Conservation (phyloP, 2,797 vertebrate species). For the Yasuhikotakia modesta region DNA sequence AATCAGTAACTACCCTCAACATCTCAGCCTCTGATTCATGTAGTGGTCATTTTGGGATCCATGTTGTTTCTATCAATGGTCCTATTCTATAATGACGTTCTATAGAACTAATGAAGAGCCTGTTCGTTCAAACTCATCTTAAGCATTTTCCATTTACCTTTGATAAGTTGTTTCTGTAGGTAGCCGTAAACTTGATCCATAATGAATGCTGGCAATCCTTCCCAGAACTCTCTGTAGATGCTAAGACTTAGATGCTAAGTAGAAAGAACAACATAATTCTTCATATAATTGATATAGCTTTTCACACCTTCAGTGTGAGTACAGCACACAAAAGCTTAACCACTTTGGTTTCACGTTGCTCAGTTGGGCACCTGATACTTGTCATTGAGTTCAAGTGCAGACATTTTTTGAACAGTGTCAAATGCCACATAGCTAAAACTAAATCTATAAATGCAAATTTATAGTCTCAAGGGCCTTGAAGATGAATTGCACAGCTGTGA, state of each 20-base stretch:
- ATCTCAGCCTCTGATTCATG: slow-evolving; percentile 24
- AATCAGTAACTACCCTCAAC: slow-evolving; percentile 37
- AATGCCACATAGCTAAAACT: slow-evolving; percentile 23
- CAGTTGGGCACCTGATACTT: neutral
- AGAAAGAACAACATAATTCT: slow-evolving; percentile 16
- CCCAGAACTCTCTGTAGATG: neutral
- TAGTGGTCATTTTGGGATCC: neutral
- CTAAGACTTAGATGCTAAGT: slow-evolving; percentile 15
- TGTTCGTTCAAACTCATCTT: neutral
- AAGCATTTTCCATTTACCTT: slow-evolving; percentile 2
- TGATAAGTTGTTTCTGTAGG: neutral
- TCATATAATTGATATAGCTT: slow-evolving; percentile 1
- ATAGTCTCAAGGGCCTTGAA: neutral
- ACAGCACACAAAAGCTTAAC: neutral
- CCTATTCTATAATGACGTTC: slow-evolving; percentile 7
- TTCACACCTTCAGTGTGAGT: too few relatives aligned
- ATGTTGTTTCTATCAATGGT: slow-evolving; percentile 22
- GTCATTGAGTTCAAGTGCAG: slow-evolving; percentile 2
- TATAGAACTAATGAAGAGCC: neutral
- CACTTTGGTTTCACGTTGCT: neutral
- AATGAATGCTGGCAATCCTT: slow-evolving; percentile 21
- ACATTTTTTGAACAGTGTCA: slow-evolving; percentile 11
- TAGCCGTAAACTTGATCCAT: neutral
- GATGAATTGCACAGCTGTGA: slow-evolving; percentile 44
- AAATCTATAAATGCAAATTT: slow-evolving; percentile 22